Evolutionary conservation across 2,113 vertebrate species (phyloP), one percentile per base, ranked within the genome.

Genomic region (Patagioenas fasciata): DNA sequence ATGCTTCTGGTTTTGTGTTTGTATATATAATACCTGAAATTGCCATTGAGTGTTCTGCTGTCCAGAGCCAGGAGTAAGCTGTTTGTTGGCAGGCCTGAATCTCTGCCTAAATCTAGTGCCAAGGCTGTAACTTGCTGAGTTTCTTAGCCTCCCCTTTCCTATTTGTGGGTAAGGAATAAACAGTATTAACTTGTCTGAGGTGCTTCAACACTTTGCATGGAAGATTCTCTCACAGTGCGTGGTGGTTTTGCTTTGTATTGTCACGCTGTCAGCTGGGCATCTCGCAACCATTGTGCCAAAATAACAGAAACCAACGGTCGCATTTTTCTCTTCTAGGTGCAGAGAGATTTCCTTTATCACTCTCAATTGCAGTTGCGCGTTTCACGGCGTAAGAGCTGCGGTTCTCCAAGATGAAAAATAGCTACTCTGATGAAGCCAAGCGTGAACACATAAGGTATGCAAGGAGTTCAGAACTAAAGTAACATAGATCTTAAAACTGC

Each of bases 371-470:
- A 64, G 44, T 42, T 89, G 62, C 50, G 57, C 21, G 1, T 42
- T 42, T 32, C 48, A 31, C 1, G 3, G 50, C 3, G 0, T 32
- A 62, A 81, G 88, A 95, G 28, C 60, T 65, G 14, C 32, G 48
- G 62, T 94, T 89, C 93, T 91, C 85, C 18, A 34, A 67, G 84
- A 85, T 60, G 44, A 88, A 94, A 94, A 93, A 81, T 15, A 58
- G 66, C 90, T 69, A 3, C 87, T 84, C 78, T 57, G 74, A 79
- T 64, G 91, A 94, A 96, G 87, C 60, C 87, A 80, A 89, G 50
- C 56, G 34, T 85, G 88, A 91, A 90, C 85, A 91, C 61, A 18
- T 87, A 91, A 96, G 80, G 89, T 86, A 80, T 44, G 66, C 32
- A 80, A 28, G 34, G 61, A 83, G 84, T 77, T 88, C 51, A 91